These are phyloP conservation scores for Ammodytes marinus DNA, from an alignment of 2,113 vertebrate species.

Conservation along the genomic window DNA sequence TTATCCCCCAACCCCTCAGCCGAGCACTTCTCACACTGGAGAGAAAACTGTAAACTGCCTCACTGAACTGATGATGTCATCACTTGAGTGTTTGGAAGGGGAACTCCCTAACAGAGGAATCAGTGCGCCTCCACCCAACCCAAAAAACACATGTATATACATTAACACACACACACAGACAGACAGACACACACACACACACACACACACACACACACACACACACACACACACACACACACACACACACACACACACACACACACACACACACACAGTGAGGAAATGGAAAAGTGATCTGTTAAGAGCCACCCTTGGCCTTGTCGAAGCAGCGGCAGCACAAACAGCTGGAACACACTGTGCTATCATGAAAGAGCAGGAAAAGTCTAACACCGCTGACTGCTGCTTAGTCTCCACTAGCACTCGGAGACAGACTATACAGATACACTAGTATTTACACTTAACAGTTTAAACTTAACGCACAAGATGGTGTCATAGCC, in stretches of 20 bases:
- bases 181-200: slow-evolving; percentile 32
- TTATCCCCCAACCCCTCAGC: slow-evolving; percentile 51
- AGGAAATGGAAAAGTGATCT: slow-evolving; percentile 82
- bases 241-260: slow-evolving; percentile 35
- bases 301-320: slow-evolving; percentile 74
- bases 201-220: slow-evolving; percentile 27
- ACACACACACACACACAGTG: slow-evolving; percentile 30
- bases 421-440: slow-evolving; percentile 59
- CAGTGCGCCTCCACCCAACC: slow-evolving; percentile 62
- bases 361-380: slow-evolving; percentile 63
- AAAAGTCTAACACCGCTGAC: slow-evolving; percentile 50
- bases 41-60: slow-evolving; percentile 69
- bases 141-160: slow-evolving; percentile 49
- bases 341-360: slow-evolving; percentile 73
- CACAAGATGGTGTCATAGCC: slow-evolving; percentile 19
- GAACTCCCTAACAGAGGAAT: slow-evolving; percentile 80
- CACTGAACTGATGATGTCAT: slow-evolving; percentile 79
- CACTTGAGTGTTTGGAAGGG: slow-evolving; percentile 75
- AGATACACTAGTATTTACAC: slow-evolving; percentile 40
- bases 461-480: slow-evolving; percentile 37
- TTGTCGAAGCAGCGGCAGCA: slow-evolving; percentile 58
- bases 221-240: slow-evolving; percentile 44
- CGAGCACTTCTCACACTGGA: slow-evolving; percentile 57
- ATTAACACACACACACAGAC: slow-evolving; percentile 40
- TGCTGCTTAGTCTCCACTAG: slow-evolving; percentile 51